Conservation (phyloP, 2,113 vertebrate species). For the Turnix velox region DNA sequence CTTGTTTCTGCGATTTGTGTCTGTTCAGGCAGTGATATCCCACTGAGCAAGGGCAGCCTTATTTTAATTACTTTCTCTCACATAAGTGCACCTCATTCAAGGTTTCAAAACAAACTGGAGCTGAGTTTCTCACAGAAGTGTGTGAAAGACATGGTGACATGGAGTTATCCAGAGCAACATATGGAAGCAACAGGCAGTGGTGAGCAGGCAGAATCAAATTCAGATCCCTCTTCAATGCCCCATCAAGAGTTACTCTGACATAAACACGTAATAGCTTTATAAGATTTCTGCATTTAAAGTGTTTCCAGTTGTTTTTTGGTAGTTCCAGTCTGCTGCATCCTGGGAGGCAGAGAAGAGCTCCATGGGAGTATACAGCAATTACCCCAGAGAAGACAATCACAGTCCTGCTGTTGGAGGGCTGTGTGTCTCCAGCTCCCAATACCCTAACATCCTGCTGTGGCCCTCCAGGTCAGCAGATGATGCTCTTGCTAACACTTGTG, state of each 20-base stretch:
- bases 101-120: background rate
- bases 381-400: background rate
- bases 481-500: background rate
- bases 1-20: background rate
- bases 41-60: background rate
- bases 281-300: background rate
- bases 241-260: background rate
- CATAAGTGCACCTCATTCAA: background rate
- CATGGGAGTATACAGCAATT: background rate
- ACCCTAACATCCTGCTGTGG: background rate
- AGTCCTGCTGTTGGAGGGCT: background rate
- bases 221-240: background rate
- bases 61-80: background rate
- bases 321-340: background rate
- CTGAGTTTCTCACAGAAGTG: background rate
- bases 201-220: background rate
- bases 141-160: background rate
- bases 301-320: background rate
- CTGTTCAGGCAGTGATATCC: background rate
- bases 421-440: background rate
- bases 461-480: background rate
- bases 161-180: background rate
- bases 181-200: fast-evolving
- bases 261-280: background rate
- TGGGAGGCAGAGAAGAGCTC: background rate